Base-by-base conservation (phyloP, 2,797 vertebrate genomes). In the Capromys pilorides region DNA sequence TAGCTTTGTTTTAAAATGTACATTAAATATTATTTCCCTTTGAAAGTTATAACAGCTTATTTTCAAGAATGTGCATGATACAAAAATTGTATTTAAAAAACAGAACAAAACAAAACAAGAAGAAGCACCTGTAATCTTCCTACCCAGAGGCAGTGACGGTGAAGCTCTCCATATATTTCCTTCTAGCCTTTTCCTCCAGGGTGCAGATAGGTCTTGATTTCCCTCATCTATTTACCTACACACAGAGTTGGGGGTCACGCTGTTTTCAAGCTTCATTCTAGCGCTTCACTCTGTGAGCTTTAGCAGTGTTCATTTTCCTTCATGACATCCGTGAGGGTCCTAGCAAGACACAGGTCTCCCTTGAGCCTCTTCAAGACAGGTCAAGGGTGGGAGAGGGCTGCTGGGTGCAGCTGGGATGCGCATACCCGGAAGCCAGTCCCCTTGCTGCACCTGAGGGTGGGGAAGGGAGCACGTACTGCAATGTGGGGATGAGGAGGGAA, bases 1-100 rank as follows among this genome's bases (percentile, higher is more conserved):
- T 93, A 59, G 19, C 88, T 93, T 94, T 62, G 6, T 64, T 88
- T 90, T 96, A 54, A 95, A 95, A 95, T 59, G 5, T 59, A 90
- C 31, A 54, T 73, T 82, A 51, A 57, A 22, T 51, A 33, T 28
- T 49, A 69, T 90, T 90, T 91, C 11, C 41, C 36, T 69, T 73
- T 90, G 61, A 93, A 73, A 39, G 45, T 14, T 12, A 90, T 14
- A 39, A 3, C 19, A 0, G 4, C 75, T 57, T 59, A 79, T 81
- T 89, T 95, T 89, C 26, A 95, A 91, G 81, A 91, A 79, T 61
- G 87, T 36, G 33, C 31, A 90, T 71, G 83, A 61, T 51, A 77
- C 12, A 84, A 64, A 95, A 95, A 79, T 33, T 64, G 7, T 71
- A 26, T 41, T 36, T 33, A 67, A 54, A 62, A 36, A n/a, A 36